phyloP scores from a whole-genome alignment of 2,797 vertebrate species.

The Ptychobarbus kaznakovi region DNA sequence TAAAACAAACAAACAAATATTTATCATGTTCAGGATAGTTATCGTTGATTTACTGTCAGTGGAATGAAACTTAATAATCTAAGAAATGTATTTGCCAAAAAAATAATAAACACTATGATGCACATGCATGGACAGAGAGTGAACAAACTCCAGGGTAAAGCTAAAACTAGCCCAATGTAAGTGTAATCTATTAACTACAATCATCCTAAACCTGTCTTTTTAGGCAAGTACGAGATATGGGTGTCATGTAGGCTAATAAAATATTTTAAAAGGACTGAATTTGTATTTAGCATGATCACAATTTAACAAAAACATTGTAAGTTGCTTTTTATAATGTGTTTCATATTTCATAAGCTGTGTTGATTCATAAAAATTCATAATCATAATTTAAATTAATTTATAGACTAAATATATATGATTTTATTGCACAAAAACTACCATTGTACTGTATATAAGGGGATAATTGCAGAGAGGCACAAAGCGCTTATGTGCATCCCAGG shows the following conservation, averaged over 20 bases:
- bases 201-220: background rate
- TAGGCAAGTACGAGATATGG: background rate
- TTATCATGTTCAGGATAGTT: background rate
- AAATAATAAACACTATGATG: background rate
- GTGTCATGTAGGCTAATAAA: background rate
- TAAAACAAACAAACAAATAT: constrained; percentile 1
- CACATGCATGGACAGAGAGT: too few relatives aligned
- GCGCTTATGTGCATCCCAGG: background rate
- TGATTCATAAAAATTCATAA: background rate
- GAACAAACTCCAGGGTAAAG: too few relatives aligned
- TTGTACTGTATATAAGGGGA: background rate
- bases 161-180: too few relatives aligned
- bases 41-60: background rate
- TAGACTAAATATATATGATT: background rate
- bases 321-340: background rate
- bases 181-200: background rate
- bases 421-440: background rate
- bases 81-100: background rate
- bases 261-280: too few relatives aligned
- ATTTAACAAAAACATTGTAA: background rate
- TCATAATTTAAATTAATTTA: background rate
- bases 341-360: background rate
- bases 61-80: background rate
- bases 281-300: background rate
- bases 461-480: background rate